These are phyloP conservation scores for Pelecanoides urinatrix DNA, from an alignment of 2,113 vertebrate species.

Conservation along the genomic window DNA sequence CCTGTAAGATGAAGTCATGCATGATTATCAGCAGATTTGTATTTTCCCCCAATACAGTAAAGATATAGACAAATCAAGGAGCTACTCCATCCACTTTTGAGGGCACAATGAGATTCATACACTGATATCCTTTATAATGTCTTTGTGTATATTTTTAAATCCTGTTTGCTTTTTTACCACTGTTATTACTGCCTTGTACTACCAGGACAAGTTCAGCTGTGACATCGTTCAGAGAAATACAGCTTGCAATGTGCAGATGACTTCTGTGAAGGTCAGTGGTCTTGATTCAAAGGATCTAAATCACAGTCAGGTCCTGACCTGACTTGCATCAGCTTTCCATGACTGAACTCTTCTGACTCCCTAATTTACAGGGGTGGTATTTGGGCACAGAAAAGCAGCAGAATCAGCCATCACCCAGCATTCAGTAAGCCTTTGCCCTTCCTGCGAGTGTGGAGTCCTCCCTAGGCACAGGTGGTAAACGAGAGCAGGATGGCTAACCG, in stretches of 20 bases:
- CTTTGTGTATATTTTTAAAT: not conserved
- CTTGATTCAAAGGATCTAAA: not conserved
- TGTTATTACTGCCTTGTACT: not conserved
- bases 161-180: not conserved
- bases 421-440: not conserved
- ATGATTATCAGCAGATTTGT: not conserved
- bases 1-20: not conserved
- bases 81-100: not conserved
- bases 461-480: not conserved
- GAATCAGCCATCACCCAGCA: not conserved
- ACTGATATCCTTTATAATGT: not conserved
- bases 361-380: not conserved
- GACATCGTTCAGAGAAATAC: not conserved
- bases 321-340: not conserved
- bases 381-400: not conserved
- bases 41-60: not conserved
- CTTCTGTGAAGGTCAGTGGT: not conserved
- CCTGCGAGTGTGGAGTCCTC: accelerated
- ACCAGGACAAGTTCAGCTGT: not conserved
- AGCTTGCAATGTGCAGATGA: not conserved
- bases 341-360: not conserved
- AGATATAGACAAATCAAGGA: not conserved
- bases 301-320: not conserved
- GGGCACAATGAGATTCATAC: not conserved
- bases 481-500: not conserved